A percentile compares a stretch with the other conserved stretches of the same genome.
Conservation (phyloP, 2,888 invertebrate genomes). For the Craniophora ligustri region DNA sequence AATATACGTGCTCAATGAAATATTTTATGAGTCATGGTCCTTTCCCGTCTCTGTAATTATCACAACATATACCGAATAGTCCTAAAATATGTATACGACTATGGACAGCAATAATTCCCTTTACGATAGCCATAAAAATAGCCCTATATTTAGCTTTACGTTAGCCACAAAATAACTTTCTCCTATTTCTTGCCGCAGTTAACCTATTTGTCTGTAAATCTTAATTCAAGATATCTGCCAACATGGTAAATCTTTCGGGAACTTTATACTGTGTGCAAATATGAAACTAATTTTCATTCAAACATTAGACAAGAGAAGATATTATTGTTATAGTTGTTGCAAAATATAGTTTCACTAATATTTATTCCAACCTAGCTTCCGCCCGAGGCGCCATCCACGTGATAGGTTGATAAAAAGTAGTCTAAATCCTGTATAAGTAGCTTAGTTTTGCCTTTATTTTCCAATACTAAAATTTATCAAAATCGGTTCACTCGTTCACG, state of each 20-base stretch:
- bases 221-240: constrained; percentile 24
- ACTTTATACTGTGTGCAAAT: constrained; percentile 35
- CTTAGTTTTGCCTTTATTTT: too few relatives aligned
- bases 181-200: constrained; percentile 28
- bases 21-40: constrained; percentile 43
- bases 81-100: constrained; percentile 43
- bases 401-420: too few relatives aligned
- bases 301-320: too few relatives aligned
- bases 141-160: constrained; percentile 35
- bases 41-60: constrained; percentile 34
- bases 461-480: too few relatives aligned
- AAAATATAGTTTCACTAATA: too few relatives aligned
- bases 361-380: too few relatives aligned
- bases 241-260: constrained; percentile 21
- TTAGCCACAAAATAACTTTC: constrained; percentile 37
- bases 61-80: constrained; percentile 21
- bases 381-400: too few relatives aligned
- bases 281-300: constrained; percentile 22
- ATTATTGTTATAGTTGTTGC: too few relatives aligned
- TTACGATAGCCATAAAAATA: constrained; percentile 53
- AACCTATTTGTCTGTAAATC: constrained; percentile 47
- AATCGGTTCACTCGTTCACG: too few relatives aligned
- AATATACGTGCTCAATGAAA: constrained; percentile 20
- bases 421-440: too few relatives aligned
- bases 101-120: constrained; percentile 45